phyloP scores from a whole-genome alignment of 1,140 invertebrate species.

The Gonatopus flavifemur region DNA sequence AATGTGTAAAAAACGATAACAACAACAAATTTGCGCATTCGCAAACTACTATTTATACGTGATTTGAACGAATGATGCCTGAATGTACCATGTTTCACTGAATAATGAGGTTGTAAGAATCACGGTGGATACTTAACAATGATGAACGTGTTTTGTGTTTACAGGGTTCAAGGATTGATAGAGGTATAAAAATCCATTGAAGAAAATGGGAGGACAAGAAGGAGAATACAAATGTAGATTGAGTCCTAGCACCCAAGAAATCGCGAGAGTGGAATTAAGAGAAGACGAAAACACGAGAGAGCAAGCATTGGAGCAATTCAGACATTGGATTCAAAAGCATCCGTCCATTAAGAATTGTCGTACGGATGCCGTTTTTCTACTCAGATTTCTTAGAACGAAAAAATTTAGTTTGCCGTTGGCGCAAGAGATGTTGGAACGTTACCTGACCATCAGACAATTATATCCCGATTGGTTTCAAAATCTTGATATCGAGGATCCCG shows the following conservation, averaged over 20 bases:
- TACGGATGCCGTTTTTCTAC: constrained; percentile 76
- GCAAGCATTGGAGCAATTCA: constrained; percentile 70
- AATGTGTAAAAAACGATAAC: no score
- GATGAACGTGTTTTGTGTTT: no score
- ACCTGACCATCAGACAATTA: constrained; percentile 77
- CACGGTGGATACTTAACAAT: no score
- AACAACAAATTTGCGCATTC: no score
- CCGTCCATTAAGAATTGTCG: constrained; percentile 74
- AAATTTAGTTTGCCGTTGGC: constrained; percentile 84
- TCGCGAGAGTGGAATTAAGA: constrained; percentile 70
- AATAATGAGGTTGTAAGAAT: no score
- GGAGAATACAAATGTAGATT: constrained; percentile 44
- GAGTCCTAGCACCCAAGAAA: constrained; percentile 55
- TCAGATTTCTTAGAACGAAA: constrained; percentile 81
- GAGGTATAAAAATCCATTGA: no score
- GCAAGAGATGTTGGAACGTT: constrained; percentile 82
- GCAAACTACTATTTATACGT: no score
- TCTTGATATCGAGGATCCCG: constrained; percentile 70
- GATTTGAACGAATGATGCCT: no score
- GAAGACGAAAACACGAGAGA: constrained; percentile 72
- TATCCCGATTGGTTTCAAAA: constrained; percentile 83
- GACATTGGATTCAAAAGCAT: constrained; percentile 77
- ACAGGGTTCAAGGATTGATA: no score
- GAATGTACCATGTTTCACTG: no score
- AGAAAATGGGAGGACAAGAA: constrained; percentile 34